Evolutionary conservation across 2,797 vertebrate genomes (phyloP).

Genomic region (Acipenser transmontanus): DNA sequence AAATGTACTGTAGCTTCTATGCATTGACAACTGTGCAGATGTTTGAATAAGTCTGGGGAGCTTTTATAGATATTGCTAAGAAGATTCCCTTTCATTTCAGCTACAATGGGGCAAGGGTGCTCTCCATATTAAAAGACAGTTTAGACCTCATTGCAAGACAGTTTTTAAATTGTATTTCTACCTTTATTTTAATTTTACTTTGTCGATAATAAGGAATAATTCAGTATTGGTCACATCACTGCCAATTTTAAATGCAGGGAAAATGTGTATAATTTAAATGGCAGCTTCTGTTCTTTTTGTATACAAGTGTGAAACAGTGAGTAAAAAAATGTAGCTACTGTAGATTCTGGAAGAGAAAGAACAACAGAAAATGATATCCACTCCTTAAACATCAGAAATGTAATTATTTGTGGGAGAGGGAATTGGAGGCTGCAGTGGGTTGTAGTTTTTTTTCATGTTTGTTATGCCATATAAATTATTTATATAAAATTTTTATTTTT

Average conservation of each 20-base stretch:
- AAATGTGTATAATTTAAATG: slow-evolving; percentile 47
- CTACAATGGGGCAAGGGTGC: slow-evolving; percentile 22
- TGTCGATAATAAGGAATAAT: slow-evolving; percentile 26
- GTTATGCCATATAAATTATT: slow-evolving; percentile 95
- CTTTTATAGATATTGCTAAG: slow-evolving; percentile 7
- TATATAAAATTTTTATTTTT: slow-evolving; percentile 99
- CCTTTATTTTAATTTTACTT: slow-evolving; percentile 14
- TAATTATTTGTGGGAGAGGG: slow-evolving; percentile 25
- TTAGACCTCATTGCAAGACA: slow-evolving; percentile 39
- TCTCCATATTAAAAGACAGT: slow-evolving; percentile 25
- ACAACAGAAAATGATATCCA: slow-evolving; percentile 37
- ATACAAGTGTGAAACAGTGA: slow-evolving; percentile 28
- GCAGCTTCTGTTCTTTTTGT: slow-evolving; percentile 59
- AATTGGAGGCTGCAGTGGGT: slow-evolving; percentile 51
- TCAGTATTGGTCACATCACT: slow-evolving; percentile 68
- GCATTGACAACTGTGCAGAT: slow-evolving; percentile 27
- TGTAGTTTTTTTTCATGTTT: slow-evolving; percentile 69
- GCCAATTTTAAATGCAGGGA: slow-evolving; percentile 70
- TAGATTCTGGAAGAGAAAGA: slow-evolving; percentile 47
- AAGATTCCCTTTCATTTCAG: slow-evolving; percentile 10
- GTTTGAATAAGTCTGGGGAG: slow-evolving; percentile 19
- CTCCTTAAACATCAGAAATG: slow-evolving; percentile 26
- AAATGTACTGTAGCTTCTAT: slow-evolving; percentile 28
- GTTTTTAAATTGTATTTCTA: slow-evolving; percentile 15
- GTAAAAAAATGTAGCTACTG: slow-evolving; percentile 54